Conservation (phyloP, 2,797 vertebrate species). For the Spatula clypeata region DNA sequence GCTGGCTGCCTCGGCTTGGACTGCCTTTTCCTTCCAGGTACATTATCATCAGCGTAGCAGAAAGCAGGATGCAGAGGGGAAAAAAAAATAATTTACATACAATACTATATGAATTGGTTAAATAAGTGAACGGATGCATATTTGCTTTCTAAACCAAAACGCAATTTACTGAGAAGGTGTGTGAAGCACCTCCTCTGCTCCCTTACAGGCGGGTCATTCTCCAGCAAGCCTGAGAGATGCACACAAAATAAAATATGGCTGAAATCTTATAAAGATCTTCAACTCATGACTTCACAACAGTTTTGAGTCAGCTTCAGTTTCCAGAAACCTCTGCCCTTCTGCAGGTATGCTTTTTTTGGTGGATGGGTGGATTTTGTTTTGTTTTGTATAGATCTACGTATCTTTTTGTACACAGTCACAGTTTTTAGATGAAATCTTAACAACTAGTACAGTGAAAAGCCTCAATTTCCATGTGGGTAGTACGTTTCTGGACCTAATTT, state of each 20-base stretch:
- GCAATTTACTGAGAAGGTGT: not conserved
- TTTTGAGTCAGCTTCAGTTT: not conserved
- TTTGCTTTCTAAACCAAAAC: constrained; percentile 49
- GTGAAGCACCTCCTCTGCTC: not conserved
- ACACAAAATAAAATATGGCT: not conserved
- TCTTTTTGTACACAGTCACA: not conserved
- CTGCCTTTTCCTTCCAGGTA: constrained; percentile 88
- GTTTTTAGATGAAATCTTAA: not conserved
- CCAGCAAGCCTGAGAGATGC: not conserved
- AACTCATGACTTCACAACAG: not conserved
- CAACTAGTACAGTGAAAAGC: not conserved
- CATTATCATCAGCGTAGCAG: constrained; percentile 83
- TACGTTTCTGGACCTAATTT: not conserved
- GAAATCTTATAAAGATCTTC: not conserved
- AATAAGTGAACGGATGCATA: constrained; percentile 56
- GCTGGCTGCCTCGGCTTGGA: constrained; percentile 83
- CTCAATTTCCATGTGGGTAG: not conserved
- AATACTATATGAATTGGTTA: constrained; percentile 28
- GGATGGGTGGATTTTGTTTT: not conserved
- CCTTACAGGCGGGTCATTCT: not conserved
- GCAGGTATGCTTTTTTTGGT: not conserved
- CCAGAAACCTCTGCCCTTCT: not conserved
- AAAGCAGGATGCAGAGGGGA: constrained; percentile 55
- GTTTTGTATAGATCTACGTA: not conserved
- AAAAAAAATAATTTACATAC: constrained; percentile 27